These are phyloP conservation scores for Ichneumoninae sp. DNA, from an alignment of 2,888 invertebrate genomes.

Conservation along the genomic window DNA sequence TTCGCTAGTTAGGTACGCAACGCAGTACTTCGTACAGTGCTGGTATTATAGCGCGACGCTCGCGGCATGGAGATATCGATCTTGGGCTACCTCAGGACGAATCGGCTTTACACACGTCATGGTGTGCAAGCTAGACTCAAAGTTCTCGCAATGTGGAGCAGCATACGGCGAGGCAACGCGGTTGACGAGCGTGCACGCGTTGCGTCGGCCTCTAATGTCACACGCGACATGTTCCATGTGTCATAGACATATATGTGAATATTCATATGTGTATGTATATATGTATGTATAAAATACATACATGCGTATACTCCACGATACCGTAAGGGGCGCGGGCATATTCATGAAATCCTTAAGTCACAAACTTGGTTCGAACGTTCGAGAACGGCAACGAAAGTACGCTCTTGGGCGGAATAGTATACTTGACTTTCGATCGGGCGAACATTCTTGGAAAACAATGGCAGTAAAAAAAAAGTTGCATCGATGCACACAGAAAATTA, in stretches of 20 bases:
- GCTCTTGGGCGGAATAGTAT: not conserved
- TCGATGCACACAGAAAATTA: too few relatives aligned
- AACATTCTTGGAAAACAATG: not conserved
- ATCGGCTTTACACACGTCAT: slow-evolving; percentile 75
- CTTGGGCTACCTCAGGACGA: slow-evolving; percentile 70
- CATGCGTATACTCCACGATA: not conserved
- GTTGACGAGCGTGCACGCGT: not conserved
- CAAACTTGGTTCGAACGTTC: not conserved
- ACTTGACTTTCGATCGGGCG: not conserved
- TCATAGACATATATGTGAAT: not conserved
- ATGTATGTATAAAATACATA: not conserved
- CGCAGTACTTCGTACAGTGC: slow-evolving; percentile 9
- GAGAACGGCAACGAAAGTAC: slow-evolving; percentile 6
- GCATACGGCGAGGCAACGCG: slow-evolving; percentile 3
- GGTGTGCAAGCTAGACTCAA: slow-evolving; percentile 49
- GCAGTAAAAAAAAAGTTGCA: too few relatives aligned
- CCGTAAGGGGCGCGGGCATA: not conserved
- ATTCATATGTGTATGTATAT: not conserved
- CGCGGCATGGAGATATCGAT: slow-evolving; percentile 75
- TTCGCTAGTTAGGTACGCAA: slow-evolving; percentile 19
- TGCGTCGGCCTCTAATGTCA: slow-evolving; percentile 29
- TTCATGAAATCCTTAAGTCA: slow-evolving; percentile 2
- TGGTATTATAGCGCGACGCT: slow-evolving; percentile 47
- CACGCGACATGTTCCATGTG: slow-evolving; percentile 14
- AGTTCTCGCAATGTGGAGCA: slow-evolving; percentile 44